These are phyloP conservation scores for Lasiurus cinereus DNA, from an alignment of 2,113 vertebrate genomes.

Conservation along the genomic window DNA sequence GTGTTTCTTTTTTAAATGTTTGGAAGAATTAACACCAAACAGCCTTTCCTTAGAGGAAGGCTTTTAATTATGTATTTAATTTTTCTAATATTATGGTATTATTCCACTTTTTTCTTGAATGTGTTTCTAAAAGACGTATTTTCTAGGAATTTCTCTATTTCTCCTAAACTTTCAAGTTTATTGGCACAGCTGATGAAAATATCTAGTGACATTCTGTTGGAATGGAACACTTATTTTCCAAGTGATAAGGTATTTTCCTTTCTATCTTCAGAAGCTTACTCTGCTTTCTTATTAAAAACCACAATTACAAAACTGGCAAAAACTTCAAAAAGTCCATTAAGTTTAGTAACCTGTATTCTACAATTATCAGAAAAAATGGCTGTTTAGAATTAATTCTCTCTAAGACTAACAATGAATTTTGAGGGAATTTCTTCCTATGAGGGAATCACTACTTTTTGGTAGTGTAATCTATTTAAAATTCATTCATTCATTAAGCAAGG, in stretches of 20 bases:
- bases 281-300: constrained; percentile 19
- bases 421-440: too few relatives aligned
- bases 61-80: not conserved
- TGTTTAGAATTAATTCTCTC: not conserved
- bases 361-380: not conserved
- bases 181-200: not conserved
- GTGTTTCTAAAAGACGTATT: not conserved
- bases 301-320: not conserved
- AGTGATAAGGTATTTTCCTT: not conserved
- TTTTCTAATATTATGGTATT: not conserved
- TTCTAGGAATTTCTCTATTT: constrained; percentile 36
- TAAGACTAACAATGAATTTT: not conserved
- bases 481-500: constrained; percentile 13
- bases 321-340: not conserved
- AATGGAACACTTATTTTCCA: constrained; percentile 49
- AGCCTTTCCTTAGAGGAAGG: not conserved
- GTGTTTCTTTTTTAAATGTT: constrained; percentile 11
- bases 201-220: not conserved
- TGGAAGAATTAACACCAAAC: not conserved
- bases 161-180: constrained; percentile 21
- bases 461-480: constrained; percentile 26
- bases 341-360: not conserved
- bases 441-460: not conserved
- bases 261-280: constrained; percentile 9
- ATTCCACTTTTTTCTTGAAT: not conserved